A percentile compares a stretch with the other conserved stretches of the same genome.
Evolutionary conservation across 1,140 invertebrate genomes (phyloP).

Genomic region (Lordiphosa stackelbergi): DNA sequence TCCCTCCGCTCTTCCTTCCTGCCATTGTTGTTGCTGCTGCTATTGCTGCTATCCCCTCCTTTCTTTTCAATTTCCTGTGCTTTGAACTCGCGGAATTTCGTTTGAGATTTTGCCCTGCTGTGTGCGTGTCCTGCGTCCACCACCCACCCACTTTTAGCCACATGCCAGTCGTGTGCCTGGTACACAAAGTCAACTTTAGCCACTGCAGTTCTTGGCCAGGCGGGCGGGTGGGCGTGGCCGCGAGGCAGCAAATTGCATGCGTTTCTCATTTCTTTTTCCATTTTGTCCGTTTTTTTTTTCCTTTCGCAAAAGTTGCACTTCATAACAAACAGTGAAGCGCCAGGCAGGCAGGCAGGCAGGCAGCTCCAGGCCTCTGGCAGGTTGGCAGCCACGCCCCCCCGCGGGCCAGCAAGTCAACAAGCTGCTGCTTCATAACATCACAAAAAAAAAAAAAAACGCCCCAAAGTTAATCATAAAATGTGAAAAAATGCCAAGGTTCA

Average conservation of each 20-base stretch:
- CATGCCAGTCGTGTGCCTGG: conserved; percentile 1
- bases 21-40: conserved; percentile 4
- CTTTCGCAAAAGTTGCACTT: conserved; percentile 20
- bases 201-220: conserved; percentile 24
- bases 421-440: conserved; percentile 14
- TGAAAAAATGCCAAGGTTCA: conserved; percentile 58
- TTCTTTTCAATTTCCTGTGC: conserved; percentile 60
- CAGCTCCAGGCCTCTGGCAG: background rate
- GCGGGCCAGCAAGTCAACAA: conserved; percentile 17
- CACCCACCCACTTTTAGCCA: background rate
- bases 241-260: conserved; percentile 58
- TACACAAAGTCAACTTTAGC: conserved; percentile 17
- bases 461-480: conserved; percentile 56
- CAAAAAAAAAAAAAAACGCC: conserved; percentile 5
- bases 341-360: background rate
- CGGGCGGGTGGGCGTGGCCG: conserved; percentile 34
- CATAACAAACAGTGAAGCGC: conserved; percentile 17
- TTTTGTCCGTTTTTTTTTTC: background rate
- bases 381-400: conserved; percentile 1
- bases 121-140: conserved; percentile 18
- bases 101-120: conserved; percentile 46
- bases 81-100: conserved; percentile 52
- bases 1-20: background rate
- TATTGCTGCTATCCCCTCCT: conserved; percentile 15
- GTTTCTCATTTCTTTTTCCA: conserved; percentile 45